Conservation (phyloP, 2,888 invertebrate species). For the Halictus ligatus region DNA sequence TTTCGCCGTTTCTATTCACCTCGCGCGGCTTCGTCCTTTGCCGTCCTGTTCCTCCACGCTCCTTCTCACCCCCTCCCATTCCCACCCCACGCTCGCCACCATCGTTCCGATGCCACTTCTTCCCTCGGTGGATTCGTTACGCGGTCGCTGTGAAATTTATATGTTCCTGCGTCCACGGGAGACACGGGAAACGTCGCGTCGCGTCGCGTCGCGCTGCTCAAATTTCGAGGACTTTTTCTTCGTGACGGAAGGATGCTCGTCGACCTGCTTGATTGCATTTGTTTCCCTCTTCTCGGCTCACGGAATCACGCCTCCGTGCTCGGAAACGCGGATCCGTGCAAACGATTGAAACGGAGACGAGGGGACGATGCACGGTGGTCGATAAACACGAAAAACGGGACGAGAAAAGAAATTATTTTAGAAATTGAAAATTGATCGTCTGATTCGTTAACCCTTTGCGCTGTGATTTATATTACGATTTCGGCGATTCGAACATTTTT, state of each 20-base stretch:
- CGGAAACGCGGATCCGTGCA: neutral
- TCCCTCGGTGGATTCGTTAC: slow-evolving; percentile 70
- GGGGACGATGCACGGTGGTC: neutral
- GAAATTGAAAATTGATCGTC: neutral
- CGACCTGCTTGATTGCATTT: slow-evolving; percentile 39
- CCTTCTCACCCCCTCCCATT: neutral
- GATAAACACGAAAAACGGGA: neutral
- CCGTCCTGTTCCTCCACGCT: neutral
- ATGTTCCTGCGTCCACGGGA: slow-evolving; percentile 64
- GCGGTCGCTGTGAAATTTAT: slow-evolving; percentile 72
- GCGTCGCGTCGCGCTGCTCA: slow-evolving; percentile 24
- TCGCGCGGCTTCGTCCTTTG: slow-evolving; percentile 51
- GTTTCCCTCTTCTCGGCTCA: slow-evolving; percentile 16
- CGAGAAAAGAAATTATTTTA: neutral
- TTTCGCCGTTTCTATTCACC: slow-evolving; percentile 41
- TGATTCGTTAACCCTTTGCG: no score
- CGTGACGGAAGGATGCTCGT: slow-evolving; percentile 15
- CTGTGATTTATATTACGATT: no score
- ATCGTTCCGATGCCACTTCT: slow-evolving; percentile 25
- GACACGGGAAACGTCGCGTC: slow-evolving; percentile 9
- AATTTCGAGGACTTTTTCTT: slow-evolving; percentile 47
- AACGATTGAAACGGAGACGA: neutral
- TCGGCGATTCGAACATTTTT: no score
- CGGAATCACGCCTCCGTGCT: neutral
- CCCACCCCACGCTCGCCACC: neutral